These are phyloP conservation scores for Yponomeuta evonymella DNA, from an alignment of 2,888 invertebrate genomes.

Conservation along the genomic window DNA sequence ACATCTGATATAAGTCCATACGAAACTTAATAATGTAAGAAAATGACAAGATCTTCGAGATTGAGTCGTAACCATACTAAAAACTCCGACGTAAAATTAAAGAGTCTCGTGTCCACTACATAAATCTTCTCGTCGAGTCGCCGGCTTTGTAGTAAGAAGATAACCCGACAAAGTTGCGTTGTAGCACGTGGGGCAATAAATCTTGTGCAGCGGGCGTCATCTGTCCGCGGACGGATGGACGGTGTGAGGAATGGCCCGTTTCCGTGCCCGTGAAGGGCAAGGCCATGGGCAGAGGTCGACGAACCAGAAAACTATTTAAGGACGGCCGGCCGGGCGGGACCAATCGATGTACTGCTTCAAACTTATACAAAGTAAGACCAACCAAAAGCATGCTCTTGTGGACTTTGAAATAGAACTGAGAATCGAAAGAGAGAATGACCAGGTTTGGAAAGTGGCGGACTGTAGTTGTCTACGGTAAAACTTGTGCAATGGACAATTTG, in stretches of 20 bases:
- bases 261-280: slow-evolving; percentile 57
- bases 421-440: neutral
- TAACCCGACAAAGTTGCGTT: slow-evolving; percentile 23
- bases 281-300: slow-evolving; percentile 49
- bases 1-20: neutral
- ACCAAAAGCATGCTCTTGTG: neutral
- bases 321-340: slow-evolving; percentile 29
- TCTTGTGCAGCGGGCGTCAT: slow-evolving; percentile 22
- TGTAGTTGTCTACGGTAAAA: neutral
- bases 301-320: slow-evolving; percentile 51
- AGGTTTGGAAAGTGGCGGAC: neutral
- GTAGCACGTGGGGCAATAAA: slow-evolving; percentile 26
- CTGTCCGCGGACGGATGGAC: slow-evolving; percentile 23
- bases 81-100: slow-evolving; percentile 16
- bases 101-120: slow-evolving; percentile 9
- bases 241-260: slow-evolving; percentile 40
- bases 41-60: slow-evolving; percentile 5
- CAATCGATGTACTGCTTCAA: slow-evolving; percentile 4
- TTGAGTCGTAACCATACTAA: slow-evolving; percentile 7
- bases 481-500: neutral
- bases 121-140: slow-evolving; percentile 17
- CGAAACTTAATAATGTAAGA: neutral
- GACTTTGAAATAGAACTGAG: neutral
- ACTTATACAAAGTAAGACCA: neutral
- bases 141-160: slow-evolving; percentile 10